Percentiles rank a stretch among this genome's conserved stretches.
phyloP scores from a whole-genome alignment of 2,113 vertebrate genomes.

The Vimba vimba region DNA sequence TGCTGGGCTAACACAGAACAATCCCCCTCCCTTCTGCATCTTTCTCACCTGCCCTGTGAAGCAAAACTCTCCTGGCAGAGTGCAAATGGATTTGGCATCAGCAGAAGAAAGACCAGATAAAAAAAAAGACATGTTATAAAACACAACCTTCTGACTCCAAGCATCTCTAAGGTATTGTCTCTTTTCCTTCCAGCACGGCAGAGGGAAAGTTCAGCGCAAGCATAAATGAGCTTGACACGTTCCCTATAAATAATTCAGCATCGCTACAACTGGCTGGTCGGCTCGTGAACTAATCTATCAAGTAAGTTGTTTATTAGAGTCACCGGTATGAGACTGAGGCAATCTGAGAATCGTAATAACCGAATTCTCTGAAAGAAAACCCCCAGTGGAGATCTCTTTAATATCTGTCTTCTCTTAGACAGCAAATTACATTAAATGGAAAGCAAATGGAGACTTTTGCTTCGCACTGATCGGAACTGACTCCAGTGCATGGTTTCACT shows the following conservation, averaged over 20 bases:
- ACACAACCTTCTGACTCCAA: slow-evolving; percentile 1
- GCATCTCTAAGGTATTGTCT: slow-evolving; percentile 23
- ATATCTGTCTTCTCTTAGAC: not conserved
- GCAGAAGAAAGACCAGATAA: not conserved
- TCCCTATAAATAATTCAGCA: slow-evolving; percentile 41
- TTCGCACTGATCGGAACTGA: not conserved
- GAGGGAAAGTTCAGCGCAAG: slow-evolving; percentile 17
- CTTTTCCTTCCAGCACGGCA: slow-evolving; percentile 19
- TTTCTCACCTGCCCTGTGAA: slow-evolving; percentile 60
- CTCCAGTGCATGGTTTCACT: not conserved
- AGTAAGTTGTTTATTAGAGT: slow-evolving; percentile 24
- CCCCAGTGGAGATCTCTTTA: not conserved
- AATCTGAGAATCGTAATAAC: slow-evolving; percentile 3
- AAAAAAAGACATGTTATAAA: slow-evolving; percentile 34
- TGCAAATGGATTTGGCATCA: slow-evolving; percentile 46
- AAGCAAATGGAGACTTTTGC: not conserved
- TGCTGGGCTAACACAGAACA: slow-evolving; percentile 39
- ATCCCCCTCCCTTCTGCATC: slow-evolving; percentile 43
- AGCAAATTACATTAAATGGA: not conserved
- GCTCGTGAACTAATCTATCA: slow-evolving; percentile 25
- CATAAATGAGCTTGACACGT: slow-evolving; percentile 20
- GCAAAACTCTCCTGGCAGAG: slow-evolving; percentile 59
- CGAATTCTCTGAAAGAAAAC: not conserved
- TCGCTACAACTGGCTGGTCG: slow-evolving; percentile 3
- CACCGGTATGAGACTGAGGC: not conserved